Base-by-base conservation (phyloP, 2,888 invertebrate genomes). In the Lasioglossum calceatum region DNA sequence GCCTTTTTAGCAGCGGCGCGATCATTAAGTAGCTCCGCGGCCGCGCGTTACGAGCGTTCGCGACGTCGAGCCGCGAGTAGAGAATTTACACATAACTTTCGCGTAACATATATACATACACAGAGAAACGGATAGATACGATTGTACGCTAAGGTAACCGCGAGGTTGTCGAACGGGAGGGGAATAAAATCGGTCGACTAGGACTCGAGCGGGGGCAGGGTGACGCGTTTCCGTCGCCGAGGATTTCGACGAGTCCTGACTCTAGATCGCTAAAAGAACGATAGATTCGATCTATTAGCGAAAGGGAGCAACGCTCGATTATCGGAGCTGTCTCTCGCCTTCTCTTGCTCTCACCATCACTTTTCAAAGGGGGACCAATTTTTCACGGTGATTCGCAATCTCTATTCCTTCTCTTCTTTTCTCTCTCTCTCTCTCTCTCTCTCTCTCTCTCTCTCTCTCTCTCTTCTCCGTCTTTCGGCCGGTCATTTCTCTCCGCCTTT, bases 21-120 rank as follows among this genome's bases (percentile, higher is more conserved):
- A 92, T 93, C 91, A 93, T 93, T 93, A 93, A 92, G 92, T 92
- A 92, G 92, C 92, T 92, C 36, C 88, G 90, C 88, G 92, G 91
- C 89, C 90, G 89, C 85, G 39, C 87, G 84, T 90, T 36, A 84
- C 81, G 85, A 76, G 84, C 74, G 86, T 77, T 82, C 87, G 61
- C 7, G 79, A 81, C 86, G 82, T 77, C 75, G 82, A 87, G 86
- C 80, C 87, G 84, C 82, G 77, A 75, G 82, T 84, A 86, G 81
- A 78, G 82, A 32, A 61, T 61, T 64, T 32, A 64, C 64, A 64
- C 64, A 32, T 64, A 64, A 27, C 16, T 7, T 16, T 23, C 19
- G 32, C 19, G 54, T 54, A 54, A 67, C 67, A 67, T 19, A 67
- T 10, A 67, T 32, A 36, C 23, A 3, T 10, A 64, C 32, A 64